Conservation (phyloP, 2,888 invertebrate species). For the Neoaliturus tenellus region DNA sequence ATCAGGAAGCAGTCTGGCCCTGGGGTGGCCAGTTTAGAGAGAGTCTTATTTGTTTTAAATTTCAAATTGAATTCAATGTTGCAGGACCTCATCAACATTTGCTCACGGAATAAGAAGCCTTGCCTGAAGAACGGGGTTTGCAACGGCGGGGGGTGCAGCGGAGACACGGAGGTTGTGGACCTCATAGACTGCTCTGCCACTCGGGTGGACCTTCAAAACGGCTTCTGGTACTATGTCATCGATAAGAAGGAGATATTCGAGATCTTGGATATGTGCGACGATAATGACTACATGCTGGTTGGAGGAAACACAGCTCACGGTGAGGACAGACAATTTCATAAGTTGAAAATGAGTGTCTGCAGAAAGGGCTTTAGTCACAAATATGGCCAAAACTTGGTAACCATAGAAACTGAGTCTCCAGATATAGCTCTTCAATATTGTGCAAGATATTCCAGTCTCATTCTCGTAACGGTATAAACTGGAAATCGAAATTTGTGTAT, state of each 20-base stretch:
- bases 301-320: conserved; percentile 88
- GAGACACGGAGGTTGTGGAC: conserved; percentile 35
- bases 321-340: too few species aligned
- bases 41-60: too few species aligned
- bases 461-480: too few species aligned
- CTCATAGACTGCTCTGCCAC: conserved; percentile 57
- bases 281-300: conserved; percentile 76
- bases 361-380: too few species aligned
- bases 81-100: conserved; percentile 18
- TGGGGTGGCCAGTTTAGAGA: too few species aligned
- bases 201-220: conserved; percentile 54
- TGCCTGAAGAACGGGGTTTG: conserved; percentile 23
- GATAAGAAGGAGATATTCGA: conserved; percentile 76
- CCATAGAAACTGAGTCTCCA: too few species aligned
- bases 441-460: too few species aligned
- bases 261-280: conserved; percentile 73
- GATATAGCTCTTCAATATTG: too few species aligned
- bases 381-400: too few species aligned
- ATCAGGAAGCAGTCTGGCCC: too few species aligned
- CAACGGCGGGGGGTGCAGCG: conserved; percentile 44
- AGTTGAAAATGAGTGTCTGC: too few species aligned
- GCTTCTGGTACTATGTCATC: conserved; percentile 78
- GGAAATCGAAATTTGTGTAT: too few species aligned
- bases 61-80: not conserved
- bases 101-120: conserved; percentile 22